Evolutionary conservation across 92 coral and sea anemone species (phyloP).

Genomic region (Heliopora coerulea): DNA sequence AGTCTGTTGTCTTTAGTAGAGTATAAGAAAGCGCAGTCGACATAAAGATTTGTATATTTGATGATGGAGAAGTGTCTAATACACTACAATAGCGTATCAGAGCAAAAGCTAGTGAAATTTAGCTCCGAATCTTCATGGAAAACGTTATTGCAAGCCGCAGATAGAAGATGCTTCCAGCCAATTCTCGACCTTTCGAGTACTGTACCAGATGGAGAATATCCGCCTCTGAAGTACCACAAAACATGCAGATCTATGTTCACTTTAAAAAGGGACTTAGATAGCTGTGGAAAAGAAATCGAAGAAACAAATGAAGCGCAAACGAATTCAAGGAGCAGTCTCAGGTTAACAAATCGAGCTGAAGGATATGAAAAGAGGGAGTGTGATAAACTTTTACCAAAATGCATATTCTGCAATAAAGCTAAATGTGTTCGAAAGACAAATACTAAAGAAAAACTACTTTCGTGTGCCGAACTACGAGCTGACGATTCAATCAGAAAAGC

Average conservation of each 20-base stretch:
- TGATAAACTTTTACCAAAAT: not conserved
- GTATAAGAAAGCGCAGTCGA: too few species aligned
- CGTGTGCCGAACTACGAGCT: slow-evolving; percentile 21
- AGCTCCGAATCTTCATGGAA: slow-evolving; percentile 14
- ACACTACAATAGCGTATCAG: slow-evolving; percentile 11
- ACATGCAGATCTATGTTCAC: slow-evolving; percentile 22
- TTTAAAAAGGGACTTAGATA: slow-evolving; percentile 17
- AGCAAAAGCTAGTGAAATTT: slow-evolving; percentile 16
- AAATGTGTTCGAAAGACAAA: slow-evolving; percentile 1
- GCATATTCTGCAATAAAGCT: slow-evolving; percentile 12
- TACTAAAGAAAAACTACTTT: slow-evolving; percentile 8
- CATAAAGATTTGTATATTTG: too few species aligned
- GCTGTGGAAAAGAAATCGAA: slow-evolving; percentile 5
- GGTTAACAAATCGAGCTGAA: too few species aligned
- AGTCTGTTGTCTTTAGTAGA: too few species aligned
- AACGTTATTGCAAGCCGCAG: slow-evolving; percentile 22
- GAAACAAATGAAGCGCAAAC: not conserved
- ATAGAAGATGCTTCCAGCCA: not conserved
- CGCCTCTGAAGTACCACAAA: slow-evolving; percentile 5
- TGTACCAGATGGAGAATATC: slow-evolving; percentile 1
- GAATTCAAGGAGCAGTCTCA: not conserved
- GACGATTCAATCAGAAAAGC: slow-evolving; percentile 13
- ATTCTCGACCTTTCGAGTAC: slow-evolving; percentile 1
- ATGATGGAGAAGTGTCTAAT: too few species aligned
- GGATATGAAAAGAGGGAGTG: too few species aligned